A percentile compares a stretch with the other conserved stretches of the same genome.
phyloP scores from a whole-genome alignment of 2,113 vertebrate genomes.

The Lepisosteus oculatus region DNA sequence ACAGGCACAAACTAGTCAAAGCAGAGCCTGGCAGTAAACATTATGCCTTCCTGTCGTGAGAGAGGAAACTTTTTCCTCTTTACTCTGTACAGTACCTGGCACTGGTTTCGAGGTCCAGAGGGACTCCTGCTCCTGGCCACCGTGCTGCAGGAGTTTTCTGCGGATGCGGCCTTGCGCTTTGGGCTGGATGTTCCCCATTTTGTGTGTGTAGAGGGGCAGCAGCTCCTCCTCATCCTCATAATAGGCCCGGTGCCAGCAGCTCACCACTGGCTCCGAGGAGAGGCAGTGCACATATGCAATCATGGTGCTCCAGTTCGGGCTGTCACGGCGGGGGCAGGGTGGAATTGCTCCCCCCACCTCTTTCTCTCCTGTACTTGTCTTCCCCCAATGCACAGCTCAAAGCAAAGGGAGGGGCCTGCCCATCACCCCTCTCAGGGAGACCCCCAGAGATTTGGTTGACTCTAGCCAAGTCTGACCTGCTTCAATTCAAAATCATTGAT shows the following conservation, averaged over 20 bases:
- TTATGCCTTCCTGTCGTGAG: too few species aligned
- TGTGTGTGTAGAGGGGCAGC: constrained; percentile 49
- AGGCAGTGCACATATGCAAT: constrained; percentile 76
- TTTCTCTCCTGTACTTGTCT: constrained; percentile 37
- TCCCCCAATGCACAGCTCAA: constrained; percentile 42
- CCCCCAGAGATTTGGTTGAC: not conserved
- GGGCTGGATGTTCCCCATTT: constrained; percentile 69
- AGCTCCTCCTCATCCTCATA: constrained; percentile 67
- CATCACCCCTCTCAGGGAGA: constrained; percentile 29
- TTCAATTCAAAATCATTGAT: constrained; percentile 61
- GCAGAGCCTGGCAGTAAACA: too few species aligned
- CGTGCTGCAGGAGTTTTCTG: constrained; percentile 64
- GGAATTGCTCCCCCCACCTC: constrained; percentile 33
- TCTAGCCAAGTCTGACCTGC: constrained; percentile 28
- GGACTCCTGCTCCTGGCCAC: constrained; percentile 64
- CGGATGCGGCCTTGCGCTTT: constrained; percentile 57
- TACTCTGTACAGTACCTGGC: constrained; percentile 35
- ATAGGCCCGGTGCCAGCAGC: constrained; percentile 71
- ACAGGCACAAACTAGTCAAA: too few species aligned
- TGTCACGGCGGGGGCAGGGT: constrained; percentile 1
- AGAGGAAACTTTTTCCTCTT: too few species aligned
- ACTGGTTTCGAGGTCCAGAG: constrained; percentile 76
- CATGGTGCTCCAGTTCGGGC: constrained; percentile 56
- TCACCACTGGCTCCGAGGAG: constrained; percentile 64
- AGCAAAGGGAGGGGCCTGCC: constrained; percentile 51